Percentiles rank a stretch among this genome's conserved stretches.
These are phyloP conservation scores for Tetranychus truncatus DNA, from an alignment of 2,888 invertebrate species.

Conservation along the genomic window DNA sequence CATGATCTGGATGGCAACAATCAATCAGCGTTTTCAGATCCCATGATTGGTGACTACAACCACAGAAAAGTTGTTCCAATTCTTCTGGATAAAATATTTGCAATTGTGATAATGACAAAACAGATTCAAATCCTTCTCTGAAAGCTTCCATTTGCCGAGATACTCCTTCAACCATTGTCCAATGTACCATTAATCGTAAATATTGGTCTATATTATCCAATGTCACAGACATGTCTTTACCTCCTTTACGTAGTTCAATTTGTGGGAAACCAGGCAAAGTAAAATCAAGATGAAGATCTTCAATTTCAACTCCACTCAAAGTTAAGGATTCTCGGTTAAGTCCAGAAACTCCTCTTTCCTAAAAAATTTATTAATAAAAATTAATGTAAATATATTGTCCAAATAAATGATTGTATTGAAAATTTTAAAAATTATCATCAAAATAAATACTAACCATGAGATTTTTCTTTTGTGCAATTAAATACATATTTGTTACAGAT, in stretches of 20 bases:
- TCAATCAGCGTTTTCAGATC: constrained; percentile 70
- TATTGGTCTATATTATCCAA: constrained; percentile 87
- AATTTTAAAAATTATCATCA: constrained; percentile 23
- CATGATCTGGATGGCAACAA: constrained; percentile 93
- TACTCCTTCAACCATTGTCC: constrained; percentile 91
- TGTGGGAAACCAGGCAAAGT: constrained; percentile 83
- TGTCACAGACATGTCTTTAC: constrained; percentile 68
- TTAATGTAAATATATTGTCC: too few species aligned
- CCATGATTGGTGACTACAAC: constrained; percentile 42
- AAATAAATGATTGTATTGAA: too few species aligned
- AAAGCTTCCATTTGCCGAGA: constrained; percentile 88
- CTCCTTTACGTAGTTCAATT: constrained; percentile 79
- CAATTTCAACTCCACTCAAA: constrained; percentile 71
- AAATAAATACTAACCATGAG: constrained; percentile 28
- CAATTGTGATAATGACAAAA: constrained; percentile 71
- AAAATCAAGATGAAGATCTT: constrained; percentile 80
- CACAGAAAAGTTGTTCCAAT: constrained; percentile 41
- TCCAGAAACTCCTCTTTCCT: neutral
- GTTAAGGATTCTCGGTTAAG: constrained; percentile 39
- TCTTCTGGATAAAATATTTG: constrained; percentile 91
- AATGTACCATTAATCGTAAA: constrained; percentile 74
- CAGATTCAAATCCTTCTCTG: constrained; percentile 88
- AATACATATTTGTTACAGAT: constrained; percentile 34
- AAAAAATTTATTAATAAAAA: neutral
- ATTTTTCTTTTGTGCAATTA: constrained; percentile 33